A percentile compares a stretch with the other conserved stretches of the same genome.
phyloP scores from a whole-genome alignment of 35 echinoderm and acorn worm genomes.

The Ophioderma brevispina region DNA sequence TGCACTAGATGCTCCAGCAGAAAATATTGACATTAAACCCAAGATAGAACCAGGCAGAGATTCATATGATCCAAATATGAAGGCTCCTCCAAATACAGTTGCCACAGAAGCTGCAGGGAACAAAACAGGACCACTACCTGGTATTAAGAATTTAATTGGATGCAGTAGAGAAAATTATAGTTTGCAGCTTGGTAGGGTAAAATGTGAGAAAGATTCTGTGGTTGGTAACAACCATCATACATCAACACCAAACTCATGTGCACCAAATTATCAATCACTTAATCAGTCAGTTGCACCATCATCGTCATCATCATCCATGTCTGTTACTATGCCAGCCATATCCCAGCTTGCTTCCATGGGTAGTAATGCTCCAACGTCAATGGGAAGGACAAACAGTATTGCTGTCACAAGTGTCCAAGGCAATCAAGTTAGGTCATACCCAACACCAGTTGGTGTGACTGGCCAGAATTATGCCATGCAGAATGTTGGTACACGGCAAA shows the following conservation, averaged over 20 bases:
- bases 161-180: not conserved
- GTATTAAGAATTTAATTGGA: constrained; percentile 17
- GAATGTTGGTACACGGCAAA: not conserved
- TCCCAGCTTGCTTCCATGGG: not conserved
- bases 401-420: not conserved
- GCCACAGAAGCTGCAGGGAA: constrained; percentile 42
- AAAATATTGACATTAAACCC: not conserved
- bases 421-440: not conserved
- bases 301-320: not conserved
- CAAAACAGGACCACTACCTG: constrained; percentile 59
- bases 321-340: not conserved
- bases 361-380: not conserved
- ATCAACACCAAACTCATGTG: not conserved
- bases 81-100: constrained; percentile 60
- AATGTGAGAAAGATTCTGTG: not conserved
- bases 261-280: not conserved
- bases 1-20: not conserved
- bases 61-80: constrained; percentile 62
- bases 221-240: not conserved
- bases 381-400: not conserved
- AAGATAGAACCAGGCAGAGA: constrained; percentile 13
- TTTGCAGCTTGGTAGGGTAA: not conserved
- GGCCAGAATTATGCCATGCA: not conserved
- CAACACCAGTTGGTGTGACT: not conserved
- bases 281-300: not conserved